phyloP scores from a whole-genome alignment of 2,113 vertebrate species.

The Cephalopholis sonnerati region DNA sequence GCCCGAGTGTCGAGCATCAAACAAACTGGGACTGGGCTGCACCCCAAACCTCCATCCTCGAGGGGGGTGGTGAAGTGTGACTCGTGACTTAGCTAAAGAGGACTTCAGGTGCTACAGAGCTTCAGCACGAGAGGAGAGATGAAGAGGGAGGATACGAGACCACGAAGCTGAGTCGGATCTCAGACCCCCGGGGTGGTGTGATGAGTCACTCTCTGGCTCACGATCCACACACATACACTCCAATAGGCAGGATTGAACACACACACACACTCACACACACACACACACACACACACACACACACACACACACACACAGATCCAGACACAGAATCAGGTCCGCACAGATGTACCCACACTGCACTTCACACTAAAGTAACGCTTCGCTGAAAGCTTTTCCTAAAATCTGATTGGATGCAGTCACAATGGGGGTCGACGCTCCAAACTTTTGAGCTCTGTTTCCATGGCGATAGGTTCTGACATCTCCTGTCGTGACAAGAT shows the following conservation, averaged over 20 bases:
- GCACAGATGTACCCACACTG: conserved; percentile 40
- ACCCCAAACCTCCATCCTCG: conserved; percentile 24
- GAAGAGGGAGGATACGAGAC: conserved; percentile 26
- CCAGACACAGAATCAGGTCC: conserved; percentile 15
- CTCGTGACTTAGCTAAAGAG: conserved; percentile 1
- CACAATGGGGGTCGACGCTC: conserved; percentile 73
- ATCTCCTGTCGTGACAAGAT: conserved; percentile 73
- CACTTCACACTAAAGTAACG: conserved; percentile 58
- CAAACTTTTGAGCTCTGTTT: conserved; percentile 83
- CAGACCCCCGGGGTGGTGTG: conserved; percentile 42
- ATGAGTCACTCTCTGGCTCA: conserved; percentile 65
- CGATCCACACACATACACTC: conserved; percentile 2
- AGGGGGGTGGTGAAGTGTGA: neutral
- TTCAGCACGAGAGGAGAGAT: neutral
- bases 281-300: neutral
- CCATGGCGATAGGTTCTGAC: conserved; percentile 84
- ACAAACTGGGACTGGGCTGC: conserved; percentile 43
- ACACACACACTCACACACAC: neutral
- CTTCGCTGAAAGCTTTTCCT: conserved; percentile 55
- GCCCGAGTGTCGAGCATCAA: conserved; percentile 62
- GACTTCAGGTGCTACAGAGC: conserved; percentile 32
- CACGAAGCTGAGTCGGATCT: conserved; percentile 8
- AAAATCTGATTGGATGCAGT: conserved; percentile 77
- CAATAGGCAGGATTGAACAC: neutral
- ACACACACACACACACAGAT: conserved; percentile 7